Base-by-base conservation (phyloP, 1,140 invertebrate species). In the Danaus plexippus region DNA sequence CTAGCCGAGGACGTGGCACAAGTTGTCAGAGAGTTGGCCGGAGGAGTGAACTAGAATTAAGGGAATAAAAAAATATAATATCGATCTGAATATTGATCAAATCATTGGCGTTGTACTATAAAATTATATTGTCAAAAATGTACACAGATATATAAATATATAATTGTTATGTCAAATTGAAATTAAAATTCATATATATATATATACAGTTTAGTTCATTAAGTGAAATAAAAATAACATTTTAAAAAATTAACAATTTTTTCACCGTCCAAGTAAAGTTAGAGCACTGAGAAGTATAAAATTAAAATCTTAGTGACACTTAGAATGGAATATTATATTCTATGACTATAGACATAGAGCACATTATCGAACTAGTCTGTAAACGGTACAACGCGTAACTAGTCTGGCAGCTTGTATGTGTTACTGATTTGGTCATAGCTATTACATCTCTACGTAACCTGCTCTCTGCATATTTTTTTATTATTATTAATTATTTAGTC, bases 21-120 rank as follows among this genome's bases (percentile, higher is more conserved):
- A 59, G 89, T 91, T 40, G 95, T 98, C 2, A 92, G 92, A 72
- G 89, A 94, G 63, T 64, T 93, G 18, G 95, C 95, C 11, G 93
- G 91, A 8, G 96, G 95, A 11, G 89, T 94, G 6, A 88, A 51
- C 88, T 91, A 2, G 68, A 73, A 9, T 57, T 88, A 57, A 87
- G 87, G 0, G 75, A 62, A 41, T 80, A 77, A 67, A 56, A 44
- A 59, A 9, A 11, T 18, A 55, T 45, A 56, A 58, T n/a, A 45
- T 46, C 10, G 52, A 45, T 52, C 50, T 52, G 50, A 52, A 15
- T 7, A 15, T 43, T 43, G 11, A 42, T 52, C 15, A 18, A 43
- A 56, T 32, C 22, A 32, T 56, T 56, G 54, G 54, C 54, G 12
- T 9, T 47, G 54, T 49, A 59, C 45, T 50, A 47, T 41, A 47